Percentiles rank a stretch among this genome's conserved stretches.
These are phyloP conservation scores for Hedychridium roseum DNA, from an alignment of 2,888 invertebrate genomes.

Conservation along the genomic window DNA sequence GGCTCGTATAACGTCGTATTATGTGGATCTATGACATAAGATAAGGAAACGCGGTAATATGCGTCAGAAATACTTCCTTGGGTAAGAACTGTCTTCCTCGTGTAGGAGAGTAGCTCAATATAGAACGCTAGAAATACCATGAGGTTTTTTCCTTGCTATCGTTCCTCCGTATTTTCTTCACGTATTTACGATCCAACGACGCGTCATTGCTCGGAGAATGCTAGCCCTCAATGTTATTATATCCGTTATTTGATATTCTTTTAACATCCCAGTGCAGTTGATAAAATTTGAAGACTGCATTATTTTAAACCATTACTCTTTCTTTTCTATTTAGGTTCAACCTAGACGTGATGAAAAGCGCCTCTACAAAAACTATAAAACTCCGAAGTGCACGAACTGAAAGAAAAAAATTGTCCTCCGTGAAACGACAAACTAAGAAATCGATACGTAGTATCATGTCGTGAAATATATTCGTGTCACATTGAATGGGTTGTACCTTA, in stretches of 20 bases:
- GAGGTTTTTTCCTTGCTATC: constrained; percentile 17
- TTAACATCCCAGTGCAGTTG: too few relatives aligned
- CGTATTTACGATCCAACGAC: constrained; percentile 11
- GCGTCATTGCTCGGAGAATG: neutral
- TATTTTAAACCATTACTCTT: too few relatives aligned
- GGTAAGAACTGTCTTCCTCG: constrained; percentile 8
- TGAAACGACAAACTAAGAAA: neutral
- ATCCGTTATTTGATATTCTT: too few relatives aligned
- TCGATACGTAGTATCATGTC: neutral
- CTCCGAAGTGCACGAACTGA: constrained; percentile 12
- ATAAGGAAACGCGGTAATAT: constrained; percentile 1
- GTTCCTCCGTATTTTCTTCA: constrained; percentile 4
- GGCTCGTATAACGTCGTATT: too few relatives aligned
- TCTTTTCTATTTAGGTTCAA: neutral
- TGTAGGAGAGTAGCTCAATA: constrained; percentile 14
- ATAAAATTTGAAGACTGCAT: too few relatives aligned
- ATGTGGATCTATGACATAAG: neutral
- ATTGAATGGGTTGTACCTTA: too few relatives aligned
- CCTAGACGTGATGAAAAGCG: constrained; percentile 21
- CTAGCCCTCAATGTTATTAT: too few relatives aligned
- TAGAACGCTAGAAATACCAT: constrained; percentile 24
- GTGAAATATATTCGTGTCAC: too few relatives aligned
- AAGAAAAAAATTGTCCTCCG: neutral
- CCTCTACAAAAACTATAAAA: constrained; percentile 27
- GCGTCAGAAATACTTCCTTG: constrained; percentile 6